A percentile compares a stretch with the other conserved stretches of the same genome.
Conservation (phyloP, 2,113 vertebrate species). For the Eublepharis macularius region DNA sequence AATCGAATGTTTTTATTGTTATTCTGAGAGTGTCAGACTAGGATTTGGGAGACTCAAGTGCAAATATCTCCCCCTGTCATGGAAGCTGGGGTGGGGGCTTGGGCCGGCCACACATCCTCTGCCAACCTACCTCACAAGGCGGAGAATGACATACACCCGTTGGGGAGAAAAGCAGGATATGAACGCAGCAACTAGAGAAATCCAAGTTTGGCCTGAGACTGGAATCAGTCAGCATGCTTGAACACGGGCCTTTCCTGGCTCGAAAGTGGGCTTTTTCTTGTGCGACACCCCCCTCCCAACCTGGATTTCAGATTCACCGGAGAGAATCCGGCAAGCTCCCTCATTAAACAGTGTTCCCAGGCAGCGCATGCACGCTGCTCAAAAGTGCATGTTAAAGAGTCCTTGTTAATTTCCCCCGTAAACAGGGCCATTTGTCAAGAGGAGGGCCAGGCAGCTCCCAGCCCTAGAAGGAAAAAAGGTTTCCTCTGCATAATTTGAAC, state of each 20-base stretch:
- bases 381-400: neutral
- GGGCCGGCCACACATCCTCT: too few species aligned
- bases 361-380: neutral
- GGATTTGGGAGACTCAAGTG: too few species aligned
- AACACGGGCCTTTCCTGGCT: neutral
- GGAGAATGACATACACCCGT: too few species aligned
- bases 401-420: neutral
- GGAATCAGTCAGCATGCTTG: neutral
- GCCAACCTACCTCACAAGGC: too few species aligned
- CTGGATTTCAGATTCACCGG: too few species aligned
- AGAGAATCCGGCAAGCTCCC: too few species aligned
- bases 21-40: too few species aligned
- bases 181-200: too few species aligned
- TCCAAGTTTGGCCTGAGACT: neutral
- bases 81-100: too few species aligned
- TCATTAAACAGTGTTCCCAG: neutral
- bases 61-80: too few species aligned
- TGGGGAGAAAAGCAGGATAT: too few species aligned
- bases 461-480: neutral
- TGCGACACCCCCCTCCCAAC: neutral
- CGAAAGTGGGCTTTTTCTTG: neutral
- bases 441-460: neutral
- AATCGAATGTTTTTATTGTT: too few species aligned
- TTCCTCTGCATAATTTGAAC: conserved; percentile 7
- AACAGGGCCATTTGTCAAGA: neutral